A percentile compares a stretch with the other conserved stretches of the same genome.
These are phyloP conservation scores for Etheostoma cragini DNA, from an alignment of 2,113 vertebrate species.

Conservation along the genomic window DNA sequence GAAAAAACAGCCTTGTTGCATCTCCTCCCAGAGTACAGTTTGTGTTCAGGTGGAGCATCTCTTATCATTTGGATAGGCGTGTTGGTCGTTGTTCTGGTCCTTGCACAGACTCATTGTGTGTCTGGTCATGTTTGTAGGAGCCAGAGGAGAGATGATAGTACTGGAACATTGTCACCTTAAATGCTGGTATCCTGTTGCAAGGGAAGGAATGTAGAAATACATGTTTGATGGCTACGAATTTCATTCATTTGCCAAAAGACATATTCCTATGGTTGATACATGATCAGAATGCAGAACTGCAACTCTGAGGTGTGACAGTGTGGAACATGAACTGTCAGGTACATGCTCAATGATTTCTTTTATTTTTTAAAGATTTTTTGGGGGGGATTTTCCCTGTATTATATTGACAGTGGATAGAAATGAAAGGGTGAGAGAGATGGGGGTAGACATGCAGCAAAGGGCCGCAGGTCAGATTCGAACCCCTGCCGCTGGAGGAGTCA, in stretches of 20 bases:
- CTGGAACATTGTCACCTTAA: constrained; percentile 8
- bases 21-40: not conserved
- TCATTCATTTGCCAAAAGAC: not conserved
- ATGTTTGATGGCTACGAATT: not conserved
- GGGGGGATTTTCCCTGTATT: no score
- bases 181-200: constrained; percentile 13
- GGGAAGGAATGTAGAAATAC: constrained; percentile 23
- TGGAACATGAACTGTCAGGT: not conserved
- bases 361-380: not conserved
- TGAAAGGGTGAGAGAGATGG: no score
- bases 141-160: not conserved
- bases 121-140: constrained; percentile 3
- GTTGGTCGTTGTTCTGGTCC: constrained; percentile 1
- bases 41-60: not conserved
- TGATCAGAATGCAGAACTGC: not conserved
- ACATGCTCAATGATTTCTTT: no score
- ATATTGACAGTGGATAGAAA: no score
- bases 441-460: no score
- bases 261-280: not conserved
- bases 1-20: constrained; percentile 15
- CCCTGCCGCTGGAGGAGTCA: no score
- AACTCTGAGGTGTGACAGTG: not conserved
- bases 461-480: no score
- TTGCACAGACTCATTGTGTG: constrained; percentile 3
- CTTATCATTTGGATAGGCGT: constrained; percentile 1